Evolutionary conservation across 2,113 vertebrate genomes (phyloP).

Genomic region (Pycnonotus jocosus): DNA sequence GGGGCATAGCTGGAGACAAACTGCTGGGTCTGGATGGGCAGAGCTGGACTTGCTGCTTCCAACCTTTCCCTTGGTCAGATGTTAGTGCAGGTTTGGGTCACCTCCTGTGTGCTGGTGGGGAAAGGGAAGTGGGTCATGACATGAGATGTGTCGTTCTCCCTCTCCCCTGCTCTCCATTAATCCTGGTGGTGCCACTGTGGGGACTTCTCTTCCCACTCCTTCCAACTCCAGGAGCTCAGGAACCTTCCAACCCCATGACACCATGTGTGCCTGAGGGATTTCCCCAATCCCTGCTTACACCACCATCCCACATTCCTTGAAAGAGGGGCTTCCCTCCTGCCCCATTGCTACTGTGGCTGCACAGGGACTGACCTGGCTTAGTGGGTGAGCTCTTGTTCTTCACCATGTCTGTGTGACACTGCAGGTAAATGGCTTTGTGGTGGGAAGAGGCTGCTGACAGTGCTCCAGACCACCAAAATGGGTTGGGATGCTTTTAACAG

Average conservation of each 20-base stretch:
- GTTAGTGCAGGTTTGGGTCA: neutral
- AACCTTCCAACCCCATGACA: fast-evolving
- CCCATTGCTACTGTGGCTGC: fast-evolving
- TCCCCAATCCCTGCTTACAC: neutral
- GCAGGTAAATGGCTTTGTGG: neutral
- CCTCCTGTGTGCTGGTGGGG: fast-evolving
- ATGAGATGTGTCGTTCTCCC: neutral
- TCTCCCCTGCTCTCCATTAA: neutral
- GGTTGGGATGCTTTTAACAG: neutral
- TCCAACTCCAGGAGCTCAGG: neutral
- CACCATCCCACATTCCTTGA: neutral
- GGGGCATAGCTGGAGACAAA: slow-evolving; percentile 31
- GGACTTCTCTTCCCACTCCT: neutral
- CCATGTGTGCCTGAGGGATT: fast-evolving
- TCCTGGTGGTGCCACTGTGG: neutral
- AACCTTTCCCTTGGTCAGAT: neutral
- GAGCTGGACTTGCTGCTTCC: neutral
- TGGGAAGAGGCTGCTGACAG: neutral
- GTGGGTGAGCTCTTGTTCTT: neutral
- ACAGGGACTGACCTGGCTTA: fast-evolving
- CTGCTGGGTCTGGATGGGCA: neutral
- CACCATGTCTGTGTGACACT: fast-evolving
- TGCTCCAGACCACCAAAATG: fast-evolving
- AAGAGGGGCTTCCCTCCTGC: neutral
- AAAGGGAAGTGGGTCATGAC: neutral